Conservation (phyloP, 2,888 invertebrate genomes). For the Laothoe populi region DNA sequence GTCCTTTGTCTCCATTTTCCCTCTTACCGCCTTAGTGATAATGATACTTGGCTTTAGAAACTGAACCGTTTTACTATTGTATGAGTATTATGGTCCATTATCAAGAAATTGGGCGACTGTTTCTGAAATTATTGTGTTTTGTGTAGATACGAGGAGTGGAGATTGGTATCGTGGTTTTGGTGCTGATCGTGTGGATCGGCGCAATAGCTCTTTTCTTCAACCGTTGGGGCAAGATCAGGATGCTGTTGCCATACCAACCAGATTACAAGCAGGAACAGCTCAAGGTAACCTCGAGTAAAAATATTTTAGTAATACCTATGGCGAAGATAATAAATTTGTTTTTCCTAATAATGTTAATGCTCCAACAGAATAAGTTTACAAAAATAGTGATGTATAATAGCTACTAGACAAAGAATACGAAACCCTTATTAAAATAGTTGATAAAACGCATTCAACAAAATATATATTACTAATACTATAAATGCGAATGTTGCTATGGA, state of each 20-base stretch:
- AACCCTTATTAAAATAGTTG: too few relatives aligned
- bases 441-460: too few relatives aligned
- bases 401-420: too few relatives aligned
- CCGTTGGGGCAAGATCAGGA: slow-evolving; percentile 95
- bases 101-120: background rate
- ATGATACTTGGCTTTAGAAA: background rate
- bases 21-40: background rate
- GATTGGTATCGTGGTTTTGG: slow-evolving; percentile 94
- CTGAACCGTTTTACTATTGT: background rate
- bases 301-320: background rate
- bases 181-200: slow-evolving; percentile 93
- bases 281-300: slow-evolving; percentile 75
- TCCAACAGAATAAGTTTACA: background rate
- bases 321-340: background rate
- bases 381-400: background rate
- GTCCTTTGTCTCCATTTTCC: background rate
- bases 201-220: slow-evolving; percentile 95
- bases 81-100: background rate
- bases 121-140: slow-evolving; percentile 30
- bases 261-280: slow-evolving; percentile 95
- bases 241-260: slow-evolving; percentile 96
- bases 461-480: too few relatives aligned
- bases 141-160: slow-evolving; percentile 94
- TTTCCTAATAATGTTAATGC: background rate
- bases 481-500: too few relatives aligned